Evolutionary conservation across 1,140 invertebrate genomes (phyloP).

Genomic region (Drosophila nannoptera): DNA sequence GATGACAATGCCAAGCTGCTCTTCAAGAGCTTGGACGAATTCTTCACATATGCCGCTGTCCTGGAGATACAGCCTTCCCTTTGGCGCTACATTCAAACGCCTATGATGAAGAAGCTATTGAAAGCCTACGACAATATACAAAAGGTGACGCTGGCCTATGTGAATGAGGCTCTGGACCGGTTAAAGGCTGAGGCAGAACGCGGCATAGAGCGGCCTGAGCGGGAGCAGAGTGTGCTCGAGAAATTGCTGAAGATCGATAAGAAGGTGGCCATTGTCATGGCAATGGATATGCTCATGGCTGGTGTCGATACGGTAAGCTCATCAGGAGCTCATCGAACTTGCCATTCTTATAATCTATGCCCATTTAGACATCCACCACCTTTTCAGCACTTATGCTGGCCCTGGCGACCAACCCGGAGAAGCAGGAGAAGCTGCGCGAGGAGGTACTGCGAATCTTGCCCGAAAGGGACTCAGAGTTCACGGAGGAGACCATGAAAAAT

Average conservation of each 20-base stretch:
- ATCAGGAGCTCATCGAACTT: not conserved
- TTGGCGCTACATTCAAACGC: constrained; percentile 83
- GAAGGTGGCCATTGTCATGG: constrained; percentile 78
- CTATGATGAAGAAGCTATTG: constrained; percentile 81
- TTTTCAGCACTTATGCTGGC: constrained; percentile 40
- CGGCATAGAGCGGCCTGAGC: constrained; percentile 41
- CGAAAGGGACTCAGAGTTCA: constrained; percentile 80
- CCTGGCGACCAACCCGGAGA: constrained; percentile 84
- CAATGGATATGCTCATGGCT: constrained; percentile 73
- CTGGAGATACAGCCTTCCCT: constrained; percentile 83
- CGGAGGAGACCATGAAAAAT: constrained; percentile 80
- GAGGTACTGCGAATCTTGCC: constrained; percentile 82
- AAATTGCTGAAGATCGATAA: constrained; percentile 79
- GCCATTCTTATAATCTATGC: not conserved
- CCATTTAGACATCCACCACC: constrained; percentile 50
- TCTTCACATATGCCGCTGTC: constrained; percentile 82
- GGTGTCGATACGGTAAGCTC: constrained; percentile 69
- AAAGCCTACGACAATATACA: constrained; percentile 72
- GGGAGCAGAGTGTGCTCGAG: constrained; percentile 62
- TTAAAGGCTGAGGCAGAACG: constrained; percentile 54
- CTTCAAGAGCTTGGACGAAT: constrained; percentile 82
- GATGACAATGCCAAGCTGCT: constrained; percentile 81
- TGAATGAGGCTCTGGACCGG: constrained; percentile 64
- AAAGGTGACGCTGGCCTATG: constrained; percentile 42
- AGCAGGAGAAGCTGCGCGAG: constrained; percentile 84